Conservation (phyloP, 2,113 vertebrate genomes). For the Capreolus pygargus region DNA sequence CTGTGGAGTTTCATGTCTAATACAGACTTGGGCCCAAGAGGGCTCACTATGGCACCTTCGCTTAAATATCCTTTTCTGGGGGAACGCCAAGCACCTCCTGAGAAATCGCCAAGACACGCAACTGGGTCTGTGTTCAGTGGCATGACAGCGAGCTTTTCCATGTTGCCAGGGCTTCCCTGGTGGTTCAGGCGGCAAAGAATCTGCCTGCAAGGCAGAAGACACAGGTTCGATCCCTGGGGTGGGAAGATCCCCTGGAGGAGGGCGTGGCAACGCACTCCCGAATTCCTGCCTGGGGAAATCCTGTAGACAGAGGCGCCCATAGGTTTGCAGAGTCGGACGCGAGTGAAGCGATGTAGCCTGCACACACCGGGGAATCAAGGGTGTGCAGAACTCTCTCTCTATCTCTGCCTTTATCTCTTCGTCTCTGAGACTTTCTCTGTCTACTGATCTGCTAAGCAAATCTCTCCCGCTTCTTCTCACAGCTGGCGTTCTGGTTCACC, state of each 20-base stretch:
- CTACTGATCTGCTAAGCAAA: background rate
- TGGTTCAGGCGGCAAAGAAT: background rate
- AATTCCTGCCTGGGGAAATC: background rate
- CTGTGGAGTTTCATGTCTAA: background rate
- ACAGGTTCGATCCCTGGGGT: background rate
- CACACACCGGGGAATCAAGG: rapidly evolving
- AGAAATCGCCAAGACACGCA: rapidly evolving
- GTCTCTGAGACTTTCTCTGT: background rate
- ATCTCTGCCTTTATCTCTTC: background rate
- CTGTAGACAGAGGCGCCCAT: background rate
- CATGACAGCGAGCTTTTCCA: rapidly evolving
- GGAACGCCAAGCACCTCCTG: background rate
- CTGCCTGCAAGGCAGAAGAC: background rate
- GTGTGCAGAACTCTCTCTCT: background rate
- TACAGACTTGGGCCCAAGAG: background rate
- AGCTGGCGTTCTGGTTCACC: background rate
- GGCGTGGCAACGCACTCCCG: background rate
- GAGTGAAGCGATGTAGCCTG: rapidly evolving
- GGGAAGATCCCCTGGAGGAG: background rate
- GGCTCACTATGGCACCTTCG: rapidly evolving
- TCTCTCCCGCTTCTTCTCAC: background rate
- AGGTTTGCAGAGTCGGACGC: rapidly evolving
- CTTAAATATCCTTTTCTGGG: background rate
- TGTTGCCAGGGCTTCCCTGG: background rate
- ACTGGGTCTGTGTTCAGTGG: background rate